Percentiles rank a stretch among this genome's conserved stretches.
Evolutionary conservation across 1,140 invertebrate species (phyloP).

Genomic region (Dreissena rostriformis): DNA sequence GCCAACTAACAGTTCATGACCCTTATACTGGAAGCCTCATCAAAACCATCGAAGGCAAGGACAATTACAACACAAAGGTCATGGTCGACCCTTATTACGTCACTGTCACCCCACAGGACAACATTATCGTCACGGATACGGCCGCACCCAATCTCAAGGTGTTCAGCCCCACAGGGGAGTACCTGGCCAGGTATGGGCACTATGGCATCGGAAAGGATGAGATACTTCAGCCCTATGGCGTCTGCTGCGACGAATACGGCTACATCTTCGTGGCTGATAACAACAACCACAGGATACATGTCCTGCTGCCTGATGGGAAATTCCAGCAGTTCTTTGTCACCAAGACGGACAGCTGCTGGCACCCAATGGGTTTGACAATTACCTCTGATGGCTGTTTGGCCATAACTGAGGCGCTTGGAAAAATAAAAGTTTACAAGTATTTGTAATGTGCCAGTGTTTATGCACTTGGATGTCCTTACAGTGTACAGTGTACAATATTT

Average conservation of each 20-base stretch:
- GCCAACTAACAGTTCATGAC: slow-evolving; percentile 71
- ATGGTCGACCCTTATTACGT: slow-evolving; percentile 78
- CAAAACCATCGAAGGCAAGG: slow-evolving; percentile 65
- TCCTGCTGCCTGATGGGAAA: slow-evolving; percentile 74
- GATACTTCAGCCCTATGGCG: slow-evolving; percentile 75
- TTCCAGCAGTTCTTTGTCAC: slow-evolving; percentile 72
- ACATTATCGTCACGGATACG: slow-evolving; percentile 75
- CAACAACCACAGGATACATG: slow-evolving; percentile 74
- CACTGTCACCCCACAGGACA: slow-evolving; percentile 62
- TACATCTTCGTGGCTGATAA: slow-evolving; percentile 78
- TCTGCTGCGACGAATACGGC: slow-evolving; percentile 75
- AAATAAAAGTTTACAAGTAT: slow-evolving; percentile 76
- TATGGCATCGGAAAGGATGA: slow-evolving; percentile 73
- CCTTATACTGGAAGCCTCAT: slow-evolving; percentile 65
- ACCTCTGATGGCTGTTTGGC: slow-evolving; percentile 69
- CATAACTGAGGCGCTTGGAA: slow-evolving; percentile 75
- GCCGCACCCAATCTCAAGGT: slow-evolving; percentile 77
- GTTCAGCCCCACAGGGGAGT: slow-evolving; percentile 64
- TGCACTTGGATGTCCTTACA: too few relatives aligned
- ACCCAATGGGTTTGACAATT: slow-evolving; percentile 74
- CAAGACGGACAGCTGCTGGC: slow-evolving; percentile 71
- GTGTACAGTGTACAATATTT: too few relatives aligned
- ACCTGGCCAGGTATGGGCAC: slow-evolving; percentile 67
- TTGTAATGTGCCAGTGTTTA: slow-evolving; percentile 55
- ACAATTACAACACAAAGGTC: slow-evolving; percentile 58